These are phyloP conservation scores for Amblyopsis rosae DNA, from an alignment of 2,113 vertebrate species.

Conservation along the genomic window DNA sequence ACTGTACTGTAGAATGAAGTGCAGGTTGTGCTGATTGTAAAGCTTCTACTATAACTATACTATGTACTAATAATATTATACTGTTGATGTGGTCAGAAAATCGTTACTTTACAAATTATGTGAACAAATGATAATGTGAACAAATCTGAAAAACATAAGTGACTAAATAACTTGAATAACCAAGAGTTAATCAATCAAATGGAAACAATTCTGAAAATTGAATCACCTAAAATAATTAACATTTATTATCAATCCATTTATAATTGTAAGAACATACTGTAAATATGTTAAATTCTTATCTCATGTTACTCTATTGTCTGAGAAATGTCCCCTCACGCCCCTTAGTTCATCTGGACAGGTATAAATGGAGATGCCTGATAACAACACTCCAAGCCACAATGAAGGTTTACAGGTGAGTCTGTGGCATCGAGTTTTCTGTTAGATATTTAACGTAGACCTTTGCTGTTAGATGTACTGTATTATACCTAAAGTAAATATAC, in stretches of 20 bases:
- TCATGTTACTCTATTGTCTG: slow-evolving; percentile 64
- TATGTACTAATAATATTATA: no score
- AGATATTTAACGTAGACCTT: background rate
- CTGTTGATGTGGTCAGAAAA: no score
- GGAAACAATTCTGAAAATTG: background rate
- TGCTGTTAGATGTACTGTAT: background rate
- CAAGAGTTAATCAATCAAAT: no score
- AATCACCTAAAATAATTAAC: background rate
- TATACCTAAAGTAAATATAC: no score
- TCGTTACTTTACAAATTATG: no score
- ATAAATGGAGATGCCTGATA: slow-evolving; percentile 56
- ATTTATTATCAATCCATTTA: background rate
- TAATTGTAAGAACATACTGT: slow-evolving; percentile 18
- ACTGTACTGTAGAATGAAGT: no score
- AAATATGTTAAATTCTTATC: slow-evolving; percentile 20
- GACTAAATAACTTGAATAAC: no score
- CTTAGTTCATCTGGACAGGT: slow-evolving; percentile 23
- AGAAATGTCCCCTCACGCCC: slow-evolving; percentile 46
- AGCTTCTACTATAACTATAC: no score
- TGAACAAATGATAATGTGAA: no score
- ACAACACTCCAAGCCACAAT: slow-evolving; percentile 21
- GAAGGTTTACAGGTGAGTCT: slow-evolving; percentile 57
- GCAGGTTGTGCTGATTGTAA: no score
- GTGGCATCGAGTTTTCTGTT: background rate
- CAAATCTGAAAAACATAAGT: no score